Conservation (phyloP, 2,113 vertebrate genomes). For the Odocoileus hemionus region DNA sequence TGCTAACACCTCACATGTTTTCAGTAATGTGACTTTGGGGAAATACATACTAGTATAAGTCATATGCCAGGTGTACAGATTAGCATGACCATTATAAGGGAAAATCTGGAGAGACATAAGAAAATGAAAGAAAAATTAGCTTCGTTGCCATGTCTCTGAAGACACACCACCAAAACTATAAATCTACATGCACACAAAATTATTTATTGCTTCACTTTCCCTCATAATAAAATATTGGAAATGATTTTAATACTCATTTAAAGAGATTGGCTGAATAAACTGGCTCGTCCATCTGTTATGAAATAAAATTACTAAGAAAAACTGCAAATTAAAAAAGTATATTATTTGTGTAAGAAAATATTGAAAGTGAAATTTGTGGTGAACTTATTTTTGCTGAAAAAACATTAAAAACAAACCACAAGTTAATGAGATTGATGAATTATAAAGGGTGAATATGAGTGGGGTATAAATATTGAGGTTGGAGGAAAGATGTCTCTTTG, state of each 20-base stretch:
- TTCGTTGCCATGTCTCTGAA: neutral
- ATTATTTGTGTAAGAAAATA: neutral
- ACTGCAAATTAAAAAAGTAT: neutral
- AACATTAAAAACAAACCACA: neutral
- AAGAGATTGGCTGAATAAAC: neutral
- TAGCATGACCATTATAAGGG: neutral
- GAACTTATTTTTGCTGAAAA: neutral
- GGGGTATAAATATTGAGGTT: neutral
- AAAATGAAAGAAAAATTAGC: neutral
- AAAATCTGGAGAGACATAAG: neutral
- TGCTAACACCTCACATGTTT: neutral
- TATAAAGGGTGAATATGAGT: neutral
- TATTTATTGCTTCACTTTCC: neutral
- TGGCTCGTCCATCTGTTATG: neutral
- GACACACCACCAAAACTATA: neutral
- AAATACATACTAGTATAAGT: neutral
- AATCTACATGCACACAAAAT: neutral
- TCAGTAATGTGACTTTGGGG: neutral
- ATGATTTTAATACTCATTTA: neutral
- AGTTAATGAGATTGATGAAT: neutral
- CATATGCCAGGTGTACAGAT: neutral
- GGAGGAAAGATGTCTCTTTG: neutral
- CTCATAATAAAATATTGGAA: neutral
- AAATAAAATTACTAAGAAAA: neutral
- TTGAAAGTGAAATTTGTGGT: neutral